Evolutionary conservation across 92 coral and sea anemone genomes (phyloP), one percentile per base, ranked within the genome.

Genomic region (Umimayanthus kanabou): DNA sequence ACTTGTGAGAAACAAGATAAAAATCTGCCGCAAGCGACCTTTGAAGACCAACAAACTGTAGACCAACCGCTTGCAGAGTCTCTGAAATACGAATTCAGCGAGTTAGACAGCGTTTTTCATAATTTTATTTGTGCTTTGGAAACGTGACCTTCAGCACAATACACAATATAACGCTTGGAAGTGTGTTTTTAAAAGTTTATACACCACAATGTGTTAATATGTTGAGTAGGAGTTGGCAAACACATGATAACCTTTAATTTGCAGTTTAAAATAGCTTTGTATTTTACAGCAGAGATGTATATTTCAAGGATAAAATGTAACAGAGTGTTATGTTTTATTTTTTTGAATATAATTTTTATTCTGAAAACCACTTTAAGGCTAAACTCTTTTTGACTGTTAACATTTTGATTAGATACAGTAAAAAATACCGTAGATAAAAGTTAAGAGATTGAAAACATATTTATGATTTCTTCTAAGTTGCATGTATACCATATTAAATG

Each of bases 41-140:
- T 71, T 18, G 78, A 70, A 13, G 87, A 69, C 8, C 42, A 75
- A 22, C 79, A 75, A n/a, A 75, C 23, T 37, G 28, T 39, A 4
- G 79, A 75, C 1, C 45, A 39, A 22, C 79, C 79, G 8, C 45
- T 61, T 61, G n/a, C 79, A 9, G 79, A 39, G 16, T 75, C 79
- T 15, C 13, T 75, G 47, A 75, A 75, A 75, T 87, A 86, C 69
- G 90, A 92, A 45, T 93, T 97, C 86, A 90, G 95, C 28, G 98
- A 95, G 79, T 79, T 97, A 16, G 99, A 97, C 82, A 95, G 91
- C 58, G 98, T 95, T 9, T 94, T 97, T 85, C 98, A 94, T 80
- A 97, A 95, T 83, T 96, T 95, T 84, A 94, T 97, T 42, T 95
- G 99, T 82, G 97, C 98, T 37, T 80, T 97, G 69, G 99, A 97